A percentile compares a stretch with the other conserved stretches of the same genome.
Evolutionary conservation across 2,888 invertebrate genomes (phyloP).

Genomic region (Hoplodrina blanda): DNA sequence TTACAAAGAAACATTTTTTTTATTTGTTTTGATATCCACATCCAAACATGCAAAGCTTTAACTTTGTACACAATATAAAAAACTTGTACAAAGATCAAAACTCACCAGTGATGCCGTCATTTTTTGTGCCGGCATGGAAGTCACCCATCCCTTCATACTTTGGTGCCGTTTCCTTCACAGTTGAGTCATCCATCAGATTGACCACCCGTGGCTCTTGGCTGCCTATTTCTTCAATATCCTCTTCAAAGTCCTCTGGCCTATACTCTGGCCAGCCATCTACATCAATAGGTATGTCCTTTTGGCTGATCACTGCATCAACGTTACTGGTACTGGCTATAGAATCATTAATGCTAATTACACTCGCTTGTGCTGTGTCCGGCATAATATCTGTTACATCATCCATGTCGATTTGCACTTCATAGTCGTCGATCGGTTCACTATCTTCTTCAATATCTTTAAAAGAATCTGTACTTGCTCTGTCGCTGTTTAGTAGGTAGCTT

Average conservation of each 20-base stretch:
- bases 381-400: slow-evolving; percentile 76
- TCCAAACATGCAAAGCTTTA: too few relatives aligned
- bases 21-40: too few relatives aligned
- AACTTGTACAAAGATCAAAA: background rate
- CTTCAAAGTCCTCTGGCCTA: slow-evolving; percentile 86
- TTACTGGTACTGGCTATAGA: slow-evolving; percentile 72
- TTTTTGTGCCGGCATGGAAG: slow-evolving; percentile 91
- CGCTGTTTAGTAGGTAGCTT: slow-evolving; percentile 69
- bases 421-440: slow-evolving; percentile 69
- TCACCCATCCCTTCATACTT: slow-evolving; percentile 88
- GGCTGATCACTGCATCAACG: slow-evolving; percentile 65
- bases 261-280: slow-evolving; percentile 91
- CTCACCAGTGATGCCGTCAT: slow-evolving; percentile 92
- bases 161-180: slow-evolving; percentile 63
- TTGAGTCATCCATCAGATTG: slow-evolving; percentile 76
- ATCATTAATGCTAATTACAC: slow-evolving; percentile 77
- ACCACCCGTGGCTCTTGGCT: slow-evolving; percentile 67
- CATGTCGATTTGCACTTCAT: slow-evolving; percentile 75
- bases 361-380: slow-evolving; percentile 63
- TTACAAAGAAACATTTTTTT: too few relatives aligned
- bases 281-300: slow-evolving; percentile 77
- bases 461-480: slow-evolving; percentile 73
- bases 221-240: slow-evolving; percentile 68
- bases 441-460: slow-evolving; percentile 68
- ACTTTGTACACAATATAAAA: too few relatives aligned